These are phyloP conservation scores for Ctenopoma multispine DNA, from an alignment of 2,797 vertebrate species.

Conservation along the genomic window DNA sequence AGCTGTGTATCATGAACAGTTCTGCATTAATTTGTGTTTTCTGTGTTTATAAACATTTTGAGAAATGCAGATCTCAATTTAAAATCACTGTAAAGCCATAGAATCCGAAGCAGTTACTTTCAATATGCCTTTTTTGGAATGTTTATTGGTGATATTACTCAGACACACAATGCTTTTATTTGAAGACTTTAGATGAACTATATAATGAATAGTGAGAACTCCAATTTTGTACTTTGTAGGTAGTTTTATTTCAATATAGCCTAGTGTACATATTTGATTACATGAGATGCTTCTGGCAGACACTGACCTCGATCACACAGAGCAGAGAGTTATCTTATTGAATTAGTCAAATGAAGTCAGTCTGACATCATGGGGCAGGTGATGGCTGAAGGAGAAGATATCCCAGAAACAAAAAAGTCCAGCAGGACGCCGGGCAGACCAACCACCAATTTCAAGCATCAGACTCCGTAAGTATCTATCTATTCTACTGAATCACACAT, in stretches of 20 bases:
- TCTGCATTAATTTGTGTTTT: background rate
- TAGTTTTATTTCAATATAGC: background rate
- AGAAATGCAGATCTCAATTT: too few species aligned
- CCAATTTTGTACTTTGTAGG: background rate
- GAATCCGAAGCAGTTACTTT: too few species aligned
- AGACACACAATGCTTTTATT: too few species aligned
- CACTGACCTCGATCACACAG: slow-evolving; percentile 20
- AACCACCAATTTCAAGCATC: slow-evolving; percentile 23
- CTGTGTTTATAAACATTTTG: background rate
- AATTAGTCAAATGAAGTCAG: slow-evolving; percentile 81
- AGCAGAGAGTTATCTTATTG: slow-evolving; percentile 66
- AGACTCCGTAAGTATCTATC: slow-evolving; percentile 59
- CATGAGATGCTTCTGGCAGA: slow-evolving; percentile 10
- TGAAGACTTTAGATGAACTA: too few species aligned
- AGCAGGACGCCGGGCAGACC: slow-evolving; percentile 22
- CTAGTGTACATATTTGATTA: background rate
- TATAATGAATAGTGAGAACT: too few species aligned
- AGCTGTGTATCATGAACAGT: background rate
- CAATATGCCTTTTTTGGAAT: too few species aligned
- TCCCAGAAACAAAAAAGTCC: slow-evolving; percentile 47
- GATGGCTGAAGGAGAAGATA: slow-evolving; percentile 47
- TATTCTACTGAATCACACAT: slow-evolving; percentile 4
- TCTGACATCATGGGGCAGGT: slow-evolving; percentile 75
- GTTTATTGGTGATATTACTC: too few species aligned
- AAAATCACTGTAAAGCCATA: background rate